These are phyloP conservation scores for Chlorops oryzae DNA, from an alignment of 1,140 invertebrate species.

Conservation along the genomic window DNA sequence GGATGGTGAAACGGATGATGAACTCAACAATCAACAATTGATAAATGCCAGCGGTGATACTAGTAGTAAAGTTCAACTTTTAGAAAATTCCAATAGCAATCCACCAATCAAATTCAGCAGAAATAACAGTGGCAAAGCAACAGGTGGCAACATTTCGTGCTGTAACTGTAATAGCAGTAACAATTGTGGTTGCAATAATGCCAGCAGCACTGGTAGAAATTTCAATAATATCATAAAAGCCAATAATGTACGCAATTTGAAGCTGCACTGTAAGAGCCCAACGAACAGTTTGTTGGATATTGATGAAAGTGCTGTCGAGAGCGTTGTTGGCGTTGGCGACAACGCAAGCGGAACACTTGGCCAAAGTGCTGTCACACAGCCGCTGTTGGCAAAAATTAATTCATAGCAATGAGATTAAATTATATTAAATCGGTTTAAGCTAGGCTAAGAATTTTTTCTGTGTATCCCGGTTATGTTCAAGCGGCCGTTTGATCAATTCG, in stretches of 20 bases:
- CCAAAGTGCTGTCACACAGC: constrained; percentile 31
- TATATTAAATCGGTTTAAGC: too few species aligned
- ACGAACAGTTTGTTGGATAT: neutral
- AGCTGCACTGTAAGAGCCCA: constrained; percentile 19
- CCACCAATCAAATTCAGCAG: too few species aligned
- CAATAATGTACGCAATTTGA: constrained; percentile 27
- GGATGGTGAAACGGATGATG: too few species aligned
- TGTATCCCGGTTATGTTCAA: too few species aligned
- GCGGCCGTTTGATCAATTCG: too few species aligned
- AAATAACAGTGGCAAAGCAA: constrained; percentile 16
- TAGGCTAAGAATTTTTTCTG: too few species aligned
- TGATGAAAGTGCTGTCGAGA: neutral
- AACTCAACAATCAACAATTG: too few species aligned
- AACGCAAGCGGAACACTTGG: constrained; percentile 7
- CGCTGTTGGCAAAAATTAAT: constrained; percentile 42
- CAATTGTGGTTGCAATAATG: constrained; percentile 4
- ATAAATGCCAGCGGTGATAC: too few species aligned
- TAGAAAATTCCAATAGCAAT: too few species aligned
- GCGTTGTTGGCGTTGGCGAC: neutral
- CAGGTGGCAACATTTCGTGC: constrained; percentile 31
- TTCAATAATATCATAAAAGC: constrained; percentile 16
- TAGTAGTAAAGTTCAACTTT: too few species aligned
- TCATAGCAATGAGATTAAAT: too few species aligned
- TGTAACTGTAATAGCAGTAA: constrained; percentile 5
- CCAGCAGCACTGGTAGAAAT: constrained; percentile 3